Percentiles rank a stretch among this genome's conserved stretches.
These are phyloP conservation scores for Phalacrocorax brasilianus DNA, from an alignment of 2,113 vertebrate species.

Conservation along the genomic window DNA sequence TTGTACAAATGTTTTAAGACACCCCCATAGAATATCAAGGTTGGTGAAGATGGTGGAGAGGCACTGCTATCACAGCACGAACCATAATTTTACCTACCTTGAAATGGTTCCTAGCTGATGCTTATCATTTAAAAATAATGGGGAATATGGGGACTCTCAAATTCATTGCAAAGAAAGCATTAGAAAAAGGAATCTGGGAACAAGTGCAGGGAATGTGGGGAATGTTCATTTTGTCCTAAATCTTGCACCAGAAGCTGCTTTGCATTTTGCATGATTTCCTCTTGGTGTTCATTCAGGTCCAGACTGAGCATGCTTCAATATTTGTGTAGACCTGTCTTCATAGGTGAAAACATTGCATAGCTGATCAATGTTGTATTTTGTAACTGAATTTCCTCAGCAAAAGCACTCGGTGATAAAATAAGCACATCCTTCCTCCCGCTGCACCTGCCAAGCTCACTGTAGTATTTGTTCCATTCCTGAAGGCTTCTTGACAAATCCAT, in stretches of 20 bases:
- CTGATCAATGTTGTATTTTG: not conserved
- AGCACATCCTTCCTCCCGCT: not conserved
- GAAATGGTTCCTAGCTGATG: not conserved
- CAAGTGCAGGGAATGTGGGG: not conserved
- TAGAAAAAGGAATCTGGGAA: not conserved
- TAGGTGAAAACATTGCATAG: not conserved
- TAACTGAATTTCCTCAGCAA: not conserved
- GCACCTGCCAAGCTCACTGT: not conserved
- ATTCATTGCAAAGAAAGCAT: not conserved
- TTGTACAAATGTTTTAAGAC: not conserved
- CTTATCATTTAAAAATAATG: not conserved
- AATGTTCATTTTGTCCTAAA: not conserved
- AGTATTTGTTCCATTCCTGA: not conserved
- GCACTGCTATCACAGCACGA: not conserved
- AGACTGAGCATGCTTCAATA: not conserved
- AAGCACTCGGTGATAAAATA: not conserved
- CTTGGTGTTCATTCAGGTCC: not conserved
- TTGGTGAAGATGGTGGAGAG: not conserved
- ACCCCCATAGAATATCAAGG: not conserved
- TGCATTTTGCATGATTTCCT: not conserved
- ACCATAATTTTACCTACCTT: not conserved
- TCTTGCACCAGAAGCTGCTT: not conserved
- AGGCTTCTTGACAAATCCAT: not conserved
- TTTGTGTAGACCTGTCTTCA: not conserved
- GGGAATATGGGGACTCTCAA: not conserved